Base-by-base conservation (phyloP, 2,113 vertebrate genomes). In the Fregetta grallaria region DNA sequence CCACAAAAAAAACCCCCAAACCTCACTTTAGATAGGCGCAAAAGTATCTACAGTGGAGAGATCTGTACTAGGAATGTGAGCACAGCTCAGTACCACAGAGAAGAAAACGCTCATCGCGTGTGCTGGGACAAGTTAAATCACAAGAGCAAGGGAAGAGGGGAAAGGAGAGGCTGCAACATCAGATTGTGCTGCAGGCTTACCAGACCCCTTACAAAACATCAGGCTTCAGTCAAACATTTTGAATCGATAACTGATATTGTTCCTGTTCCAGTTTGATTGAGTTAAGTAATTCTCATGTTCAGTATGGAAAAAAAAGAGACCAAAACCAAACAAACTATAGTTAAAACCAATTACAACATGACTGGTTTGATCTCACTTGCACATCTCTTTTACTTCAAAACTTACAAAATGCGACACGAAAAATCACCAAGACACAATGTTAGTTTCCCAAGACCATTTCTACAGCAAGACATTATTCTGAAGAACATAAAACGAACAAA, bases 31-130 rank as follows among this genome's bases (percentile, higher is more conserved):
- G n/a, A 21, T 2, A 63, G 66, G 58, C 3, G 1, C 38, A 50
- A 22, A 38, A 75, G 26, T 45, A 79, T 56, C 62, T 44, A n/a
- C 9, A 86, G 40, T 1, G 20, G 49, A 8, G 17, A 38, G 62
- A 38, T 6, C 49, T 4, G 3, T 10, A 40, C 25, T 7, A 65
- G 66, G 70, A 74, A 59, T 0, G 2, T 1, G 13, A 50, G 59
- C 66, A 45, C 27, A 83, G 30, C 30, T 53, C 55, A 44, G 50
- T 5, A 17, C 30, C 9, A 22, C 53, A 30, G 40, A 49, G 72
- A 36, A 56, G 34, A 36, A 66, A 71, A 82, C 1, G 1, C 7
- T 49, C 16, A 3, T 1, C 0, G 1, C 0, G 0, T 25, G 34
- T 2, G 3, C 32, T 1, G 18, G 42, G 38, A 36, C 18, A 49